Base-by-base conservation (phyloP, 2,888 invertebrate genomes). In the Apotomis betuletana region DNA sequence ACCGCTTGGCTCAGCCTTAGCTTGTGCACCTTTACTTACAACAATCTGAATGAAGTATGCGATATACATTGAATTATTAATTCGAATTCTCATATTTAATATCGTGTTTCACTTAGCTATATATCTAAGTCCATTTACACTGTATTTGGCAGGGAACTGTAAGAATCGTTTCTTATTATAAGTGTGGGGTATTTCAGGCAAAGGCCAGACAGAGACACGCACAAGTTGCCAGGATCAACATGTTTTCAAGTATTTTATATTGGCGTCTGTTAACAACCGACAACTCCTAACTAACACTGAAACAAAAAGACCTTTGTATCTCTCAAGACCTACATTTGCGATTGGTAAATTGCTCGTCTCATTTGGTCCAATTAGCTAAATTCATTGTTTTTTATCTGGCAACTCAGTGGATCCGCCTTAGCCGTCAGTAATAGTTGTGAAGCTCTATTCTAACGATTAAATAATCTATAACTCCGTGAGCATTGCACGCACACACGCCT, bases 381-480 rank as follows among this genome's bases (percentile, higher is more conserved):
- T 64, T 6, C 41, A 4, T 64, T 54, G 64, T 63, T 44, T 71
- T 51, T 36, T 12, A 54, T 9, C 27, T 61, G n/a, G 55, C 61
- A 55, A 57, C 49, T 38, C n/a, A 27, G 27, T 10, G 54, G 41
- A 38, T 60, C 55, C 36, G 38, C 15, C 49, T 12, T 15, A 12
- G 65, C 63, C 64, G 9, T 15, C 69, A 64, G 65, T 62, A 54
- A 59, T 72, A 27, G 57, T 75, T 49, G 72, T 74, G 75, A 77
- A 77, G 77, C 74, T 67, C 69, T 71, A 75, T 46, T 44, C 74
- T 76, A 78, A 55, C n/a, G 62, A 74, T 77, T 72, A 67, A 71
- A 74, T 67, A 73, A 67, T 57, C 76, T 74, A 75, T 72, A 74
- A 62, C 64, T 74, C 71, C 58, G 69, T 63, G 75, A 73, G 73